Evolutionary conservation across 2,113 vertebrate genomes (phyloP).

Genomic region (Aptenodytes forsteri): DNA sequence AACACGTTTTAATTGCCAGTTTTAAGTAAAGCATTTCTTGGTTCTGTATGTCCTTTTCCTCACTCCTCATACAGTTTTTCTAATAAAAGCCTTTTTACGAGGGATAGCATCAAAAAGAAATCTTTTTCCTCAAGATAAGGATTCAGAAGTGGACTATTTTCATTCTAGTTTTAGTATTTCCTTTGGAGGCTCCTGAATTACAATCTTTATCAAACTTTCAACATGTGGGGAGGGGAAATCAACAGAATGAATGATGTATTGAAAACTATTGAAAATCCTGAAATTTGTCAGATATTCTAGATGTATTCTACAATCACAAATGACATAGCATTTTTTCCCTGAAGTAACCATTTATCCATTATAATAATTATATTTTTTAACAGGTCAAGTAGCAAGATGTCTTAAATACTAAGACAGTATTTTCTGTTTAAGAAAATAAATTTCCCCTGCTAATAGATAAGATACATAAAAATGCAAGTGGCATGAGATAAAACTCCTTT

Average conservation of each 20-base stretch:
- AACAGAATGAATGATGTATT: conserved; percentile 15
- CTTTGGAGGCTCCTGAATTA: not conserved
- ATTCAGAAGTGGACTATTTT: not conserved
- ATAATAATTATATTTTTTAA: conserved; percentile 17
- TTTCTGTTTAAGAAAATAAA: conserved; percentile 41
- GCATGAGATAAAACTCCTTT: conserved; percentile 69
- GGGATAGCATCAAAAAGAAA: conserved; percentile 1
- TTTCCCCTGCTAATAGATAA: conserved; percentile 78
- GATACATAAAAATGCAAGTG: conserved; percentile 65
- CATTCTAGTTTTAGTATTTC: not conserved
- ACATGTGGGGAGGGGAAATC: not conserved
- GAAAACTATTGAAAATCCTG: not conserved
- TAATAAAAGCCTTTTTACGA: not conserved
- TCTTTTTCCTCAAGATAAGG: not conserved
- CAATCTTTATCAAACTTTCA: not conserved
- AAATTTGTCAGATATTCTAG: not conserved
- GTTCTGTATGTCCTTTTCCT: not conserved
- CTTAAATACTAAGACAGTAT: not conserved
- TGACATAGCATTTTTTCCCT: not conserved
- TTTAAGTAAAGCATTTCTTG: not conserved
- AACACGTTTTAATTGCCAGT: not conserved
- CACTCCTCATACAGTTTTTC: not conserved
- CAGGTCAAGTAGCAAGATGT: not conserved
- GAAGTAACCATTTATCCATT: not conserved
- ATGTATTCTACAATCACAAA: not conserved